phyloP scores from a whole-genome alignment of 2,888 invertebrate genomes.

The Nasonia oneida region DNA sequence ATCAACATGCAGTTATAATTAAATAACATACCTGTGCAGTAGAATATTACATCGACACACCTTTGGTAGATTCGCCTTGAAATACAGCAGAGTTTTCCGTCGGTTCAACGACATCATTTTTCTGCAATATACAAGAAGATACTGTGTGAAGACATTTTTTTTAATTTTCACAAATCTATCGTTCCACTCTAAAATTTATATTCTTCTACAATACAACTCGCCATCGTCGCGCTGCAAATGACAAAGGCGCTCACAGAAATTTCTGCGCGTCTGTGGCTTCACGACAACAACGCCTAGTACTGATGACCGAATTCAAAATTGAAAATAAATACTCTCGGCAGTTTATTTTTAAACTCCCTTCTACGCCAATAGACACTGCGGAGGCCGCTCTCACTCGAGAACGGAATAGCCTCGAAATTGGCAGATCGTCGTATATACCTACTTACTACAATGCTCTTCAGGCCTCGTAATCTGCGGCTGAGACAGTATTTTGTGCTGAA shows the following conservation, averaged over 20 bases:
- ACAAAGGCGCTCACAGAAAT: neutral
- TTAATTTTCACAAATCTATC: too few relatives aligned
- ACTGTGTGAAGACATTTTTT: too few relatives aligned
- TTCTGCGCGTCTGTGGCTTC: neutral
- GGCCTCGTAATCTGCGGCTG: neutral
- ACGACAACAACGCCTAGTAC: neutral
- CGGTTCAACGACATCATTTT: too few relatives aligned
- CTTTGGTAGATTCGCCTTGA: too few relatives aligned
- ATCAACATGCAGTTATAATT: too few relatives aligned
- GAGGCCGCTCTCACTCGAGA: neutral
- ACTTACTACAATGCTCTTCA: neutral
- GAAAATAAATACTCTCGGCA: too few relatives aligned
- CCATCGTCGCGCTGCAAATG: neutral
- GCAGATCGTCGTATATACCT: neutral
- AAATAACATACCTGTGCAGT: too few relatives aligned
- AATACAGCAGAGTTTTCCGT: too few relatives aligned
- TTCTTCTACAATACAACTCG: neutral
- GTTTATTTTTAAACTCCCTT: neutral
- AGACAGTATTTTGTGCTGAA: neutral
- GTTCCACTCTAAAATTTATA: too few relatives aligned
- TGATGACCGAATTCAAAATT: too few relatives aligned
- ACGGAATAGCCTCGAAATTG: neutral
- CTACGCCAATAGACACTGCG: neutral
- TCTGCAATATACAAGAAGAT: too few relatives aligned
- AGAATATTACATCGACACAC: too few relatives aligned